Evolutionary conservation across 92 coral and sea anemone genomes (phyloP).

Genomic region (Anthopleura xanthogrammica): DNA sequence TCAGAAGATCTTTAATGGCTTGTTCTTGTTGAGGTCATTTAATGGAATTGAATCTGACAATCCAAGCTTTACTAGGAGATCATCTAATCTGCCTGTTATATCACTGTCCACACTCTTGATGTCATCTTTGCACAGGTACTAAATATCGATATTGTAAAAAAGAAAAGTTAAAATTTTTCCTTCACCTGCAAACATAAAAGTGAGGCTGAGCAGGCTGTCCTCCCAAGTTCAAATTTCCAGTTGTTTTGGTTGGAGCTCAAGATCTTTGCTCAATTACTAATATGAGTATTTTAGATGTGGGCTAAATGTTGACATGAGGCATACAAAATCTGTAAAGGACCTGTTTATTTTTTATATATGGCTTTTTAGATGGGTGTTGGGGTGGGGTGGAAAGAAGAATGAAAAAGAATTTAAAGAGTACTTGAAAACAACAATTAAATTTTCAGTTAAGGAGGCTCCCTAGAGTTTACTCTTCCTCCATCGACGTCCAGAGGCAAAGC

Average conservation of each 20-base stretch:
- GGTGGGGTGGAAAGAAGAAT: not conserved
- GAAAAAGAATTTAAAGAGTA: not conserved
- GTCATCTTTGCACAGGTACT: constrained; percentile 8
- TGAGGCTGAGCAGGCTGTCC: not conserved
- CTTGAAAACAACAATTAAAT: not conserved
- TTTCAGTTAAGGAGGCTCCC: too few species aligned
- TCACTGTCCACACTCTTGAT: not conserved
- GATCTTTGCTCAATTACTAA: not conserved
- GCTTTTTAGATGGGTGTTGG: not conserved
- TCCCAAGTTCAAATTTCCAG: not conserved
- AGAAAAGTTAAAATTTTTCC: not conserved
- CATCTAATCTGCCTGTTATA: constrained; percentile 26
- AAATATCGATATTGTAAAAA: not conserved
- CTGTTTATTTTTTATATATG: not conserved
- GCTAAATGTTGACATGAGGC: not conserved
- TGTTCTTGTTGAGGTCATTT: constrained; percentile 28
- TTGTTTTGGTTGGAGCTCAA: too few species aligned
- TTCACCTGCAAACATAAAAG: not conserved
- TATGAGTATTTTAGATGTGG: constrained; percentile 1
- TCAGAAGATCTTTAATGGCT: constrained; percentile 35
- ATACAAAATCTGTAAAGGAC: not conserved
- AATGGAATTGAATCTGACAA: constrained; percentile 33
- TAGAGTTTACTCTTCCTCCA: too few species aligned
- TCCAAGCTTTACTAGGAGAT: constrained; percentile 34
- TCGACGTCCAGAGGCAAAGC: too few species aligned